Evolutionary conservation across 2,113 vertebrate species (phyloP), one percentile per base, ranked within the genome.

Genomic region (Hippopotamus amphibius): DNA sequence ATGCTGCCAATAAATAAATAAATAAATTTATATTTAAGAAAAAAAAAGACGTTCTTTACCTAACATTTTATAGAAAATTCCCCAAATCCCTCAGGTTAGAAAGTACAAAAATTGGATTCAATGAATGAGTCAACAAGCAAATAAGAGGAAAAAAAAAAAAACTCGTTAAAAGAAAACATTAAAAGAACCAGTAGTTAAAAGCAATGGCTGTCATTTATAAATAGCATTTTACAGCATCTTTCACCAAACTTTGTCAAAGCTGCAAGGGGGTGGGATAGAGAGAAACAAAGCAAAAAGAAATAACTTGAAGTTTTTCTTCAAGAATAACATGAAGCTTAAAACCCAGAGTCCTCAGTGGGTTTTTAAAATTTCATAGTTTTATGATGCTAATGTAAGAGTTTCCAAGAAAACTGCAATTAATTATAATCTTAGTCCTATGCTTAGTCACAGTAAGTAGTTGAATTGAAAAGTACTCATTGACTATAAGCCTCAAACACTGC

Each of bases 331-430:
- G 16, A 97, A 21, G 5, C 71, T 28, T 55, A 26, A 30, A 90
- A 88, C 3, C 11, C 26, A 74, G 57, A 88, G 3, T 85, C 4
- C 6, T 53, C 91, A 46, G 3, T 3, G 48, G 4, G 16, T 46
- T 96, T 94, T 69, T n/a, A 90, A 96, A 92, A 74, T 11, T 46
- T 90, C 28, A 85, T 10, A 63, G 10, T 89, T 66, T 82, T 63
- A 66, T 28, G 61, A 41, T 50, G 26, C 9, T 79, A 83, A 76
- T 61, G 12, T 61, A 88, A 68, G 43, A 66, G 7, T 16, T 93
- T 55, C 63, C 37, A 66, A 71, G 55, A 81, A 94, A 81, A 89
- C 3, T 74, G 46, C 4, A 63, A 82, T 65, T 87, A 30, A 90
- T 65, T 84, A 72, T 79, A 79, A 59, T 72, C 28, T 17, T 5